Base-by-base conservation (phyloP, 1,140 invertebrate genomes). In the Glomeris maerens region DNA sequence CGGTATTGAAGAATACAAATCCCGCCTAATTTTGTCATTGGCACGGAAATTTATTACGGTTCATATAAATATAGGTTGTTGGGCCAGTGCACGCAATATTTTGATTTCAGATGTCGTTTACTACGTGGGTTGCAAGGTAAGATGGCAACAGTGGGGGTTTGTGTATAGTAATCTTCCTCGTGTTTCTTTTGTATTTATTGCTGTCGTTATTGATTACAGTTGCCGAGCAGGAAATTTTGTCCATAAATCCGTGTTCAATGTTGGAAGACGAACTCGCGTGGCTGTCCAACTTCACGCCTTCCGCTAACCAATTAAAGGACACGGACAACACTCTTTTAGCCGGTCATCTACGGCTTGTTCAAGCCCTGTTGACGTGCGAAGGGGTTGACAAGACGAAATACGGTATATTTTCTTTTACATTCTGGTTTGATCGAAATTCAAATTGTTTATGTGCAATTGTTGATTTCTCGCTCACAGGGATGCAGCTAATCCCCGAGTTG, bases 231-330 rank as follows among this genome's bases (percentile, higher is more conserved):
- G 58, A 60, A 23, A 52, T 54, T 4, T 57, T 72, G 23, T 58
- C 62, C 27, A 55, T 72, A 25, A 61, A 69, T 58, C 57, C 66
- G 0, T 49, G 55, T 3, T 58, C 60, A 20, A 73, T 74, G 70
- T 47, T 74, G 28, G 67, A 71, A 41, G 71, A 75, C 60, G 72
- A 75, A 61, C 61, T 72, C 5, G 62, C 57, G 1, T 74, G 73
- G 73, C 57, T 74, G 25, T 58, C 59, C 25, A 73, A 70, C 48
- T 74, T 73, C 61, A 68, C 66, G 2, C 60, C 66, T 0, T 64
- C 65, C 21, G 51, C 47, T 14, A 46, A 31, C 54, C 3, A 48
- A 45, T 42, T 31, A 27, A 54, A 63, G 55, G 53, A 64, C 46
- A 60, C 62, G 26, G 72, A 74, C 54, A 71, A 71, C 56, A 59